phyloP scores from a whole-genome alignment of 2,888 invertebrate species.

The Lordiphosa fenestrarum region DNA sequence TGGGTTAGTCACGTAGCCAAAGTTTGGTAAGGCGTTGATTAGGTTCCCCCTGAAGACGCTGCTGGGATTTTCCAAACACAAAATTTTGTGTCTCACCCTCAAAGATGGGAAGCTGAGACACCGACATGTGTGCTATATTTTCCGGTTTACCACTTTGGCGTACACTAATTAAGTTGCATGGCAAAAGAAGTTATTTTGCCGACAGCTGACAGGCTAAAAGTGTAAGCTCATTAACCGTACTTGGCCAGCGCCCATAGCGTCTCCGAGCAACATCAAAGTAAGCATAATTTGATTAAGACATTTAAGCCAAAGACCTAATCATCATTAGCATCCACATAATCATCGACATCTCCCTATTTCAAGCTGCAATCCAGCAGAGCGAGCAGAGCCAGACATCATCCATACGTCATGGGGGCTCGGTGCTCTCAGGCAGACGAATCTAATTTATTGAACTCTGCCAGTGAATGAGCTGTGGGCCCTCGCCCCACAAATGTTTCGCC shows the following conservation, averaged over 20 bases:
- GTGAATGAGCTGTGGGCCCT: slow-evolving; percentile 33
- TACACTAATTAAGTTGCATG: slow-evolving; percentile 72
- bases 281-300: slow-evolving; percentile 77
- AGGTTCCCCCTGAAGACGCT: slow-evolving; percentile 56
- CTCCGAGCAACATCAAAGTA: slow-evolving; percentile 69
- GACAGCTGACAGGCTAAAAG: slow-evolving; percentile 60
- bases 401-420: slow-evolving; percentile 53
- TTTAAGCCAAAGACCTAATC: slow-evolving; percentile 74
- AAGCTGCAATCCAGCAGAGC: slow-evolving; percentile 31
- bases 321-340: slow-evolving; percentile 73
- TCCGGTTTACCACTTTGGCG: slow-evolving; percentile 67
- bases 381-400: slow-evolving; percentile 33
- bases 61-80: slow-evolving; percentile 46
- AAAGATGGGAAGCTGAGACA: slow-evolving; percentile 4
- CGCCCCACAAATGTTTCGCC: slow-evolving; percentile 10
- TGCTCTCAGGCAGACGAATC: slow-evolving; percentile 44
- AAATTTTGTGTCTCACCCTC: slow-evolving; percentile 37
- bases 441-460: slow-evolving; percentile 64
- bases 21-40: slow-evolving; percentile 56
- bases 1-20: slow-evolving; percentile 69
- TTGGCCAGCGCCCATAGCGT: slow-evolving; percentile 34
- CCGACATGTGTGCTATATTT: slow-evolving; percentile 46
- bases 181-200: slow-evolving; percentile 47
- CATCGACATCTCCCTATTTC: slow-evolving; percentile 38
- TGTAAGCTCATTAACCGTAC: slow-evolving; percentile 72